Base-by-base conservation (phyloP, 2,113 vertebrate species). In the Urocynchramus pylzowi region DNA sequence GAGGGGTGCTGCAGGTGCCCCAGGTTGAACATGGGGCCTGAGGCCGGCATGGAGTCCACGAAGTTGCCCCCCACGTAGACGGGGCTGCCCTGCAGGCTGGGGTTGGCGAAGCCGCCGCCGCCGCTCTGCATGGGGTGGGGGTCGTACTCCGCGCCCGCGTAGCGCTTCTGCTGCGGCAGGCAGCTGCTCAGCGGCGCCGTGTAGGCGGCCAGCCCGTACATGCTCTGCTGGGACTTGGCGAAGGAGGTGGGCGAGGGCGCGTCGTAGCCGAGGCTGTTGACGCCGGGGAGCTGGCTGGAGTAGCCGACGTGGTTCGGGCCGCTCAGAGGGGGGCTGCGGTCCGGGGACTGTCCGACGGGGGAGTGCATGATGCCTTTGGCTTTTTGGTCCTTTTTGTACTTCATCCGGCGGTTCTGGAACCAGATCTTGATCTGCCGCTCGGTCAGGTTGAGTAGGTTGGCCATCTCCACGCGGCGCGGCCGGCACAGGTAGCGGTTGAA, bases 331-430 rank as follows among this genome's bases (percentile, higher is more conserved):
- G 99, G 99, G 95, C 99, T 99, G 89, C 99, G 98, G 93, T 99
- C 99, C 21, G 99, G 99, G 84, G 99, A 99, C 98, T 99, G 99
- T 85, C 99, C 99, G 39, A 99, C 98, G 14, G 99, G 99, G 65
- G 99, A 99, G 98, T 99, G 99, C 97, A 99, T 98, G 92, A 99
- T 99, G 96, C 99, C 99, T 98, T 99, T 99, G 92, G 99, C 98
- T 98, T 99, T 99, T 98, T 99, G 99, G 97, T 99, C 99, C 98
- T 99, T 99, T 98, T 99, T 99, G 98, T 99, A 99, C 97, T 99
- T 99, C 99, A 99, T 99, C 96, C 99, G 98, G 92, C 99, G 97
- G 98, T 99, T 99, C 97, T 99, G 99, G 98, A 99, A 99, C 99
- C 99, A 99, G 98, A 99, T 99, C 98, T 99, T 99, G 96, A 99